Evolutionary conservation across 2,888 invertebrate genomes (phyloP).

Genomic region (Acanthoscelides obtectus): DNA sequence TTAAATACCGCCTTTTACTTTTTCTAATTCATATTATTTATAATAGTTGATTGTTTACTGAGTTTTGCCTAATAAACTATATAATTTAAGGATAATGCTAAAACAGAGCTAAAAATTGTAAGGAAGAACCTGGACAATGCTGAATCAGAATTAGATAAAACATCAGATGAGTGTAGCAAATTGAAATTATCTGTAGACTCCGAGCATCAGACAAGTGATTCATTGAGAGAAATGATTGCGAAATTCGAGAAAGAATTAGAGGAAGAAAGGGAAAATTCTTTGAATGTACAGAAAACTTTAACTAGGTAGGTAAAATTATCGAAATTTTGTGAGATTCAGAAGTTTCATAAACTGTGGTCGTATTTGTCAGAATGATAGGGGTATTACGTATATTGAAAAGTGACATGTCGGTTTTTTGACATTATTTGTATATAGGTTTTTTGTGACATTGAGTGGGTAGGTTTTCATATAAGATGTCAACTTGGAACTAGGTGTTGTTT

Average conservation of each 20-base stretch:
- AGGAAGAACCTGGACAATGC: conserved; percentile 44
- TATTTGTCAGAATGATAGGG: too few relatives aligned
- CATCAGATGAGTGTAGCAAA: conserved; percentile 51
- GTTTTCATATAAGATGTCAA: too few relatives aligned
- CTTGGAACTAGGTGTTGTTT: too few relatives aligned
- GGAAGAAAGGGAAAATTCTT: conserved; percentile 52
- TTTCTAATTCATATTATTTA: too few relatives aligned
- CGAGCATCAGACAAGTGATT: conserved; percentile 52
- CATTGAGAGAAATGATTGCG: conserved; percentile 51
- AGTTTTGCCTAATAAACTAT: not conserved
- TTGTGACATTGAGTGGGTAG: too few relatives aligned
- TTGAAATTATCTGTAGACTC: conserved; percentile 51
- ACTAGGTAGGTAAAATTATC: conserved; percentile 43
- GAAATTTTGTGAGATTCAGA: too few relatives aligned
- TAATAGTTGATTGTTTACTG: too few relatives aligned
- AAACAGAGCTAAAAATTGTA: conserved; percentile 42
- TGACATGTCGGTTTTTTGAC: too few relatives aligned
- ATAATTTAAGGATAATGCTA: conserved; percentile 36
- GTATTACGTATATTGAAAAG: too few relatives aligned
- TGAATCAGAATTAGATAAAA: conserved; percentile 48
- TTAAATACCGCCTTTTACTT: too few relatives aligned
- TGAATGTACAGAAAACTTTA: conserved; percentile 46
- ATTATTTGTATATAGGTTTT: too few relatives aligned
- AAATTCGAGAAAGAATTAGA: conserved; percentile 50
- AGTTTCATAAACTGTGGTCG: too few relatives aligned